Conservation (phyloP, 2,797 vertebrate genomes). For the Corythornis leucogaster region DNA sequence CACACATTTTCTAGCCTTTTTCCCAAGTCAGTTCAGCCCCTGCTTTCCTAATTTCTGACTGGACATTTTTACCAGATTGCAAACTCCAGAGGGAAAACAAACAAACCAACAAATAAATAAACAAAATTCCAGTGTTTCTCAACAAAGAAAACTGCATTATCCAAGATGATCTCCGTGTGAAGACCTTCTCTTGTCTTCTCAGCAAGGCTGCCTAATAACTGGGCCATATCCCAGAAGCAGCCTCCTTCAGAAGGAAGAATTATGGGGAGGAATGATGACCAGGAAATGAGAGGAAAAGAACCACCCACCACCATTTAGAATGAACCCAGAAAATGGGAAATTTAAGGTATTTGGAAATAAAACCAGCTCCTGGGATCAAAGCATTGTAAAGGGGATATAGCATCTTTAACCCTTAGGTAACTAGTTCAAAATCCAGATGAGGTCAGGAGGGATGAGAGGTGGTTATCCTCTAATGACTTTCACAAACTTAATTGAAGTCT, state of each 20-base stretch:
- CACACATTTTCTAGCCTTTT: not conserved
- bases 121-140: not conserved
- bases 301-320: conserved; percentile 9
- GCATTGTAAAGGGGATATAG: not conserved
- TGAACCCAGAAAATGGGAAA: conserved; percentile 41
- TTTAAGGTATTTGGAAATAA: conserved; percentile 49
- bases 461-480: conserved; percentile 51
- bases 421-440: conserved; percentile 51
- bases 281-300: conserved; percentile 57
- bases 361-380: conserved; percentile 51
- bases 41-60: not conserved
- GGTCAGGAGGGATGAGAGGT: conserved; percentile 52
- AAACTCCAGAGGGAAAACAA: not conserved
- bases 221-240: not conserved
- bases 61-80: not conserved
- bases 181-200: not conserved
- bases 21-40: not conserved
- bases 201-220: not conserved
- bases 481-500: conserved; percentile 53
- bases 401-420: conserved; percentile 54
- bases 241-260: not conserved
- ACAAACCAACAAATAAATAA: too few species aligned
- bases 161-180: not conserved
- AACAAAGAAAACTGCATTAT: not conserved
- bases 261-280: not conserved